These are phyloP conservation scores for Muricea muricata DNA, from an alignment of 92 coral and sea anemone species.

Conservation along the genomic window DNA sequence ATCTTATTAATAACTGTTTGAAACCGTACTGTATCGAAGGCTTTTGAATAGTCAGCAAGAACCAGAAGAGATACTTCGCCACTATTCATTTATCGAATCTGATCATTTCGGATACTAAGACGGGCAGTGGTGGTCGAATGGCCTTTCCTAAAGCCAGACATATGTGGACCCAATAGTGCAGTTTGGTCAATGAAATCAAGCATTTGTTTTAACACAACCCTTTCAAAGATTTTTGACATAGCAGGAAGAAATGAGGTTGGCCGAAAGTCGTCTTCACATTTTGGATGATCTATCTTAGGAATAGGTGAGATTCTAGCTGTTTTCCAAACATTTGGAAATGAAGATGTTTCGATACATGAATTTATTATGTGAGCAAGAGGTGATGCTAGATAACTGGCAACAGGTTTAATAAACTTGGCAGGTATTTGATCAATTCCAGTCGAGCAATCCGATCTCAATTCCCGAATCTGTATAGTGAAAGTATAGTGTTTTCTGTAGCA, in stretches of 20 bases:
- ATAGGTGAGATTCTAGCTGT: conserved; percentile 2
- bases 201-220: conserved; percentile 15
- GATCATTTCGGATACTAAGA: conserved; percentile 45
- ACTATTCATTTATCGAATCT: conserved; percentile 33
- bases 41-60: conserved; percentile 49
- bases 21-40: conserved; percentile 58
- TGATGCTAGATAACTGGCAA: neutral
- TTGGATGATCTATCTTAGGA: neutral
- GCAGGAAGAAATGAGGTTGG: conserved; percentile 12
- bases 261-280: neutral
- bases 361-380: conserved; percentile 18
- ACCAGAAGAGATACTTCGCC: conserved; percentile 54
- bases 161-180: neutral
- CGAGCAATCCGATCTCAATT: no score
- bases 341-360: neutral
- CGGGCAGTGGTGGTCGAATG: conserved; percentile 30
- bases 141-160: conserved; percentile 36
- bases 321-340: conserved; percentile 5
- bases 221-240: neutral
- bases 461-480: no score
- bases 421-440: no score
- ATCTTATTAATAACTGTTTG: no score
- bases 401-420: neutral
- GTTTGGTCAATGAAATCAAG: neutral
- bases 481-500: no score